Base-by-base conservation (phyloP, 2,888 invertebrate species). In the Andricus curvator region DNA sequence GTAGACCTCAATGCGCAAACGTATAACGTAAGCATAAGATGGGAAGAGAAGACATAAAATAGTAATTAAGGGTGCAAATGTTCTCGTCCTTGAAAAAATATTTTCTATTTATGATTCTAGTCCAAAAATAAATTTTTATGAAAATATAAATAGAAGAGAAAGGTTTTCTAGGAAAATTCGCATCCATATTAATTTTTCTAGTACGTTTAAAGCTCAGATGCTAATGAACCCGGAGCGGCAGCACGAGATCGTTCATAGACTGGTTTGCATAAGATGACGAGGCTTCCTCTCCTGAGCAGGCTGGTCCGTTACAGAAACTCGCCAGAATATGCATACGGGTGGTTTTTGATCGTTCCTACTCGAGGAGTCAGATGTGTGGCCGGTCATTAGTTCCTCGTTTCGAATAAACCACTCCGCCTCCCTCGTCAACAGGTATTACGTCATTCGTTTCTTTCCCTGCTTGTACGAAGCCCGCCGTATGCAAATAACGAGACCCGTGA, bases 401-500 rank as follows among this genome's bases (percentile, higher is more conserved):
- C 56, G 56, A 51, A 74, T 74, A 56, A 74, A 74, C 51, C 74
- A 56, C 74, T 74, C 70, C 51, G 20, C 74, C 51, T 29, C 29
- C 51, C 51, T 74, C 74, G 56, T 56, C 74, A 56, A 74, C 74
- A 74, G 74, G 74, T 74, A 56, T 74, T 74, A 74, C 74, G 56
- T 74, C 74, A 74, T 56, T 74, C 74, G 56, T 74, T 74, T 74
- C 56, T 74, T 74, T 74, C 29, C n/a, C 48, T 68, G 51, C 29
- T 74, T 74, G 51, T 56, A 74, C 74, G 74, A 56, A 56, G 51
- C 56, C 51, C 33, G 33, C 56, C 74, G 29, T 33, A 74, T 74
- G 74, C 56, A 56, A 74, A 74, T 74, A 56, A 74, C 33, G 74
- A 74, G 74, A 13, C 74, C 56, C 56, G 74, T 74, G 33, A 74